Evolutionary conservation across 1,140 invertebrate genomes (phyloP), one percentile per base, ranked within the genome.

Genomic region (Asobara japonica): DNA sequence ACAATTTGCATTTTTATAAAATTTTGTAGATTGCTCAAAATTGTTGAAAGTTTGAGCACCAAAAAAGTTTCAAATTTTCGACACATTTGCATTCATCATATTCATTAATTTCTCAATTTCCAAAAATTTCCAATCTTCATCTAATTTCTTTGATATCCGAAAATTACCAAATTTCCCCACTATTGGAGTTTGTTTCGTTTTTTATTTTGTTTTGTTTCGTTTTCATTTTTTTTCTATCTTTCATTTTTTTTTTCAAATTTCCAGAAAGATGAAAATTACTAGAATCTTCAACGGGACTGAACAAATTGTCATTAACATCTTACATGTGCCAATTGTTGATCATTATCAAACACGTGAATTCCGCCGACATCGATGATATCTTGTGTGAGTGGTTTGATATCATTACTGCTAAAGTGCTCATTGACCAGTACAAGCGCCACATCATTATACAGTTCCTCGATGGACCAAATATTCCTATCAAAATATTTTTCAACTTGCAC

Each of bases 311-410:
- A 18, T 31, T 48, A 71, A 72, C n/a, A n/a, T n/a, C 69, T 82
- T 76, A 84, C 83, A 2, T 64, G 27, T 0, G 74, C 16, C 10
- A 84, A 36, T 60, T 78, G 60, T 0, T 75, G 33, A 3, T 27
- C 65, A 2, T 81, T 75, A 2, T 86, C 79, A 3, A 78, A 72
- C 0, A 89, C 78, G 70, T 90, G 90, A 1, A 92, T 74, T 11
- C 91, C 91, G 10, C 89, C 91, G 13, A 92, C 85, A 80, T 91
- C 90, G 4, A 91, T 76, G 1, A 90, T 75, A 27, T 84, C 87
- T 0, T 89, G 89, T 0, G 85, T 79, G 16, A 80, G 78, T 0
- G 89, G 87, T 36, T 85, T 84, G 0, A 89, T 80, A 1, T 84
- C 83, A 72, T 87, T 88, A 2, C 90, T 64, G 2, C 84, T 82